Evolutionary conservation across 2,113 vertebrate species (phyloP), one percentile per base, ranked within the genome.

Genomic region (Burhinus oedicnemus): DNA sequence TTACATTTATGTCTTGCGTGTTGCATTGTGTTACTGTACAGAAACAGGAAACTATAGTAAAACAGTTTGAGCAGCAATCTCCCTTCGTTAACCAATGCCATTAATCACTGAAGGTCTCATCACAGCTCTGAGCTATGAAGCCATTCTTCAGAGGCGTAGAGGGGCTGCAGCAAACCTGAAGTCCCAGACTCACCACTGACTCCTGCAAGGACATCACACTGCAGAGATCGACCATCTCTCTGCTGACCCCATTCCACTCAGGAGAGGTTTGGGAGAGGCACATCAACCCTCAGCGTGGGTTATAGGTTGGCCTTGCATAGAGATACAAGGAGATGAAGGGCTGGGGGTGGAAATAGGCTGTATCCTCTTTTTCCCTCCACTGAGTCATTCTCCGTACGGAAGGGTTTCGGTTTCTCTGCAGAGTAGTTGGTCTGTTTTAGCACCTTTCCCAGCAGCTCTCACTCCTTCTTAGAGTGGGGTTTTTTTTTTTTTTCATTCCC

Each of bases 211-310:
- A 42, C 5, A 17, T 4, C 17, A 38, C 4, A 1, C 8, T 29
- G 10, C 0, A 3, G 22, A 36, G 25, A 47, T 4, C 1, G 1
- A 3, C 15, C 27, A 54, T 6, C 3, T 2, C 27, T 89, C 19
- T 20, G 5, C 19, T 49, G 30, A 15, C 10, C 9, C 45, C 7
- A 0, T 52, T 68, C 9, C 16, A 25, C 8, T 29, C 17, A 4
- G 6, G 11, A 27, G 55, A 51, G 3, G 2, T 47, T 45, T 86
- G 26, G 15, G 14, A 90, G 54, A 16, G 52, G 22, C 22, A 45
- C 15, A 9, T 14, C n/a, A 30, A 11, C 7, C 12, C 25, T 36
- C 4, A 1, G 2, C 8, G 1, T 5, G 49, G 25, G 12, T 8
- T 64, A 27, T 22, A 29, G 12, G 19, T 57, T 71, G 15, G 12